phyloP scores from a whole-genome alignment of 2,113 vertebrate species.

The Hippocampus comes region DNA sequence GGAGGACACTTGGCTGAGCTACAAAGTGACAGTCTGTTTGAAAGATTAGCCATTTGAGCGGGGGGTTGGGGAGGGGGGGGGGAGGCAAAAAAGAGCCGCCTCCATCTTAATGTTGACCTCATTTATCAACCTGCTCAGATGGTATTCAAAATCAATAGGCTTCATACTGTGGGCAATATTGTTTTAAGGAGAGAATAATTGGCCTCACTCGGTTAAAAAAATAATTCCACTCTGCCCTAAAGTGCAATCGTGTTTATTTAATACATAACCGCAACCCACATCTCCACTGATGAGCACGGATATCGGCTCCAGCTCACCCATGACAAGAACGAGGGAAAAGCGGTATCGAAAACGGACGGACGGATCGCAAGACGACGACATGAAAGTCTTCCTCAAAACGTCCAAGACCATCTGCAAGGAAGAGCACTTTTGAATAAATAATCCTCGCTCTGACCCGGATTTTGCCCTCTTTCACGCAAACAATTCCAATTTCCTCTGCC shows the following conservation, averaged over 20 bases:
- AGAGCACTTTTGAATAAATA: conserved; percentile 32
- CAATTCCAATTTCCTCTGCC: conserved; percentile 42
- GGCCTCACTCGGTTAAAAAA: neutral
- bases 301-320: no score
- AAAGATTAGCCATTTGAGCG: conserved; percentile 5
- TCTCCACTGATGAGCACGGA: neutral
- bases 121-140: neutral
- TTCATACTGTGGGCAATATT: neutral
- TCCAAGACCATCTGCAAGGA: conserved; percentile 10
- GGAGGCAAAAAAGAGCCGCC: neutral
- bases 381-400: neutral
- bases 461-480: conserved; percentile 56
- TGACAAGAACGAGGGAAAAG: no score
- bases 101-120: neutral
- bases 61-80: neutral
- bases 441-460: conserved; percentile 55
- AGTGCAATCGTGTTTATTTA: neutral
- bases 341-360: neutral
- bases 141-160: neutral
- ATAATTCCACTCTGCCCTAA: neutral
- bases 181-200: neutral
- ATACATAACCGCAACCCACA: neutral
- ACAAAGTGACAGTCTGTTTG: conserved; percentile 11
- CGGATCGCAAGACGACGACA: neutral
- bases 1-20: conserved; percentile 10